Evolutionary conservation across 2,113 vertebrate genomes (phyloP), one percentile per base, ranked within the genome.

Genomic region (Cygnus atratus): DNA sequence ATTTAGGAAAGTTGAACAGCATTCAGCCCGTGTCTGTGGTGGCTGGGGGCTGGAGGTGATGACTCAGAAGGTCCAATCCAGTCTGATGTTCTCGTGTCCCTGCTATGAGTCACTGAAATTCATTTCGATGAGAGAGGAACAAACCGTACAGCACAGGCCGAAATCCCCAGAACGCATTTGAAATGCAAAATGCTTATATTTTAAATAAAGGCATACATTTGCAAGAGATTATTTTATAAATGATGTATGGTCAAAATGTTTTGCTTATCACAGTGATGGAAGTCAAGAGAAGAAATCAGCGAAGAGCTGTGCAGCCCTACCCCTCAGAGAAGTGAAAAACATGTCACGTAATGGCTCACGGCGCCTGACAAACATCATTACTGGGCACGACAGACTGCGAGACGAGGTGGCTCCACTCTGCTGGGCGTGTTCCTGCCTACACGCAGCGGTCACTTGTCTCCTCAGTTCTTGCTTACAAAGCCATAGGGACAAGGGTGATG

Each of bases 1-100:
- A 44, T 28, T 48, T 13, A 67, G 46, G 4, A 4, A n/a, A 2
- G 20, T 2, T 24, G 43, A 21, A 74, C 15, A 9, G 28, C 1
- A 0, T 46, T 39, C 17, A 31, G 81, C 8, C n/a, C 0, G 1
- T 0, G 24, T 6, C 68, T 44, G 54, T 14, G 75, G 61, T 9
- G 20, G 73, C 78, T 4, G 39, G 46, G 55, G 59, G 67, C 61
- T 48, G 84, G 46, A 11, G 0, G 22, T 7, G 72, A 67, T n/a
- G 50, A 19, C 28, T 24, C 35, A 15, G 55, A n/a, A 26, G 22
- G 33, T 57, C 18, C 74, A 37, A n/a, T 26, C 57, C 57, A 44
- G 66, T 6, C 66, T 8, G 9, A 8, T 4, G 29, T 2, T 43
- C 48, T 35, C 29, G 33, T 16, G 8, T 1, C 10, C 19, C 33